Evolutionary conservation across 2,113 vertebrate genomes (phyloP).

Genomic region (Megaptera novaeangliae): DNA sequence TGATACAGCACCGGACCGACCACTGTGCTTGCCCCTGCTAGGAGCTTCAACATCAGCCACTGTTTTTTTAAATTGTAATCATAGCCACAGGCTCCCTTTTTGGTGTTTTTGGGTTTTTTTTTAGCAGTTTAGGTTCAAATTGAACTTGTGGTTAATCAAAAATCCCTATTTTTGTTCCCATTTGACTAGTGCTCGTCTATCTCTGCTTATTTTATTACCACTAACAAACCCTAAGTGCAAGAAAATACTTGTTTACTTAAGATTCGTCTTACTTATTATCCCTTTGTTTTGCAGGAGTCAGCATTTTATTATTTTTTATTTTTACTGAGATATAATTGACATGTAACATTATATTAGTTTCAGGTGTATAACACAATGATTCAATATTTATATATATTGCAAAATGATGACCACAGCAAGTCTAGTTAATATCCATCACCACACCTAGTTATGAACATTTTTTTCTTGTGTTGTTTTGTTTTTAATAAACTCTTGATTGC

Average conservation of each 20-base stretch:
- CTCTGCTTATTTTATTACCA: not conserved
- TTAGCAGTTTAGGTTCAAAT: not conserved
- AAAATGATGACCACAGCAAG: not conserved
- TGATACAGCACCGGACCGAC: fast-evolving
- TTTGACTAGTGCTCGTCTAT: not conserved
- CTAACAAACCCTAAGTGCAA: not conserved
- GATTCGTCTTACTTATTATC: not conserved
- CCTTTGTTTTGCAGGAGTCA: not conserved
- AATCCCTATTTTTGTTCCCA: not conserved
- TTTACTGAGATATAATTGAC: not conserved
- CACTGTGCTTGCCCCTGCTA: not conserved
- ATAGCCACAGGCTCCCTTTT: not conserved
- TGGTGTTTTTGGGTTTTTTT: not conserved
- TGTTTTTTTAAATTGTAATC: not conserved
- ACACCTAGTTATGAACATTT: not conserved
- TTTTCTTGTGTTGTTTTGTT: not conserved
- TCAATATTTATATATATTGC: not conserved
- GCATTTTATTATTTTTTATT: not conserved
- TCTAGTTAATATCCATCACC: not conserved
- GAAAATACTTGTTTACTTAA: not conserved
- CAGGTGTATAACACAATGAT: not conserved
- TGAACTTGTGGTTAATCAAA: slow-evolving; percentile 34
- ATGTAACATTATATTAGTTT: not conserved
- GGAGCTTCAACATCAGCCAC: not conserved
- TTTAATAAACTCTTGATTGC: not conserved